Conservation (phyloP, 2,888 invertebrate species). For the Zaprionus obscuricornis region DNA sequence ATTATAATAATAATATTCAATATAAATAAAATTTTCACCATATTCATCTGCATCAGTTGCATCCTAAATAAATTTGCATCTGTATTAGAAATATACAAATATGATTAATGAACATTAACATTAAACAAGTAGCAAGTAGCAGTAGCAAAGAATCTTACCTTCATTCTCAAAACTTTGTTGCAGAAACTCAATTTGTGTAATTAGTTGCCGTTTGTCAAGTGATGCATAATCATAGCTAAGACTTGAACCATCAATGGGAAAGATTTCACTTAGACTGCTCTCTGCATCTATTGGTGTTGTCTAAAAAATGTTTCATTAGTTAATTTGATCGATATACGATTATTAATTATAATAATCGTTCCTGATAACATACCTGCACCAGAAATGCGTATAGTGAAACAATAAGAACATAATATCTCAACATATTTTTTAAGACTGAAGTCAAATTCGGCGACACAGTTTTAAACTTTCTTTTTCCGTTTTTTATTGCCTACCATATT, state of each 20-base stretch:
- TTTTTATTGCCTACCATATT: too few relatives aligned
- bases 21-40: conserved; percentile 54
- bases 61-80: conserved; percentile 30
- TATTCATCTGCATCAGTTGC: conserved; percentile 54
- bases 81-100: conserved; percentile 1
- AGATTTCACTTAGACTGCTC: not conserved
- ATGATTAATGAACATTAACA: not conserved
- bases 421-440: conserved; percentile 25
- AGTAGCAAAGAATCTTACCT: conserved; percentile 31
- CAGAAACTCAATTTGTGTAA: conserved; percentile 12
- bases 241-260: not conserved
- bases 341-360: too few relatives aligned
- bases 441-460: not conserved
- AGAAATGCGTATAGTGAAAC: not conserved
- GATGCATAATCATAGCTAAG: not conserved
- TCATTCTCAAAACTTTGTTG: conserved; percentile 1
- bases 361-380: conserved; percentile 37
- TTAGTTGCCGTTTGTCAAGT: not conserved
- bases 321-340: too few relatives aligned
- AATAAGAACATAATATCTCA: conserved; percentile 16
- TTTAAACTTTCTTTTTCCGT: too few relatives aligned
- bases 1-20: conserved; percentile 46
- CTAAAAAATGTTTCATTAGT: conserved; percentile 5
- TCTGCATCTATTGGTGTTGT: conserved; percentile 7
- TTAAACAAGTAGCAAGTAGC: too few relatives aligned